Evolutionary conservation across 2,113 vertebrate genomes (phyloP), one percentile per base, ranked within the genome.

Genomic region (Saccopteryx bilineata): DNA sequence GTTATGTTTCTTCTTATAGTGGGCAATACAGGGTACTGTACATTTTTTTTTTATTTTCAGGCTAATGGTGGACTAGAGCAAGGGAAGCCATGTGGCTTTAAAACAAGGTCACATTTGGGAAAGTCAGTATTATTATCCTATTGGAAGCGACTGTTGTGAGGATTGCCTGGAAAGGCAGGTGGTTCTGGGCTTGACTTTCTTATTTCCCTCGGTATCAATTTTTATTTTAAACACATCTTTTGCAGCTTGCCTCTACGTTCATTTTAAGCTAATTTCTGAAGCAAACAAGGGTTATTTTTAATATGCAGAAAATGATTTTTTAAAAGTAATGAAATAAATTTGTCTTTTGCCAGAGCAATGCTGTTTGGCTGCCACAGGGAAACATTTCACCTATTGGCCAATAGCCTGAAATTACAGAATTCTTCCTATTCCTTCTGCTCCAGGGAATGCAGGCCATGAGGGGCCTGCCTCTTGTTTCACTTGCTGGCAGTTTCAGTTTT

Each of bases 181-280:
- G 7, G 21, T 10, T 72, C 26, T 54, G 14, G 54, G 39, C 46
- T 78, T 23, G 31, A 28, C 8, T 71, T 58, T 8, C 18, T 61
- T 66, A 14, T 60, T 88, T 82, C 52, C 15, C 54, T 89, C 1
- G 0, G 1, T 1, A 10, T 60, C 26, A 18, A 5, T 71, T 81
- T 93, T 90, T 91, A 39, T 92, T 90, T 86, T 21, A 86, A n/a
- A 15, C 0, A 0, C 9, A 13, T 58, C 48, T 87, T 68, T 26
- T 89, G 26, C 12, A 86, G 76, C 24, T 54, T 63, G 9, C 39
- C 26, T 84, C 17, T 71, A 11, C 33, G 52, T 90, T 88, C 33
- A 54, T 71, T 83, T 61, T 48, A 72, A 79, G 50, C 31, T 87
- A n/a, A 46, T 83, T 92, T 90, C 50, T 87, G 56, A 96, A 91